Conservation (phyloP, 2,888 invertebrate species). For the Drosophila percnosoma region DNA sequence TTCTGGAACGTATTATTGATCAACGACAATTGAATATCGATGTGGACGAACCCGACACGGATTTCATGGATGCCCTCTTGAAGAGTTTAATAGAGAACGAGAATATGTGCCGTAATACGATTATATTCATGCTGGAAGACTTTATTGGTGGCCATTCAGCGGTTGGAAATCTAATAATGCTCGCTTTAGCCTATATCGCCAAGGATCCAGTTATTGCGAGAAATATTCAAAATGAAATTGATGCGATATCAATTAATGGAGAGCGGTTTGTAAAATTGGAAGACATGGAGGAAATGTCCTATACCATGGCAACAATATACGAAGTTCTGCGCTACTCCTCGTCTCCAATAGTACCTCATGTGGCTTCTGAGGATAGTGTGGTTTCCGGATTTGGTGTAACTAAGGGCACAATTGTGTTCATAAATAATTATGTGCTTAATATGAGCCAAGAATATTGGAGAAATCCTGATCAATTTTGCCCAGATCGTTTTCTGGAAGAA, state of each 20-base stretch:
- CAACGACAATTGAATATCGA: constrained; percentile 85
- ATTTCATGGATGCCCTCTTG: constrained; percentile 92
- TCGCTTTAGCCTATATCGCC: constrained; percentile 89
- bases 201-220: constrained; percentile 88
- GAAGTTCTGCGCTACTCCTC: constrained; percentile 92
- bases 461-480: constrained; percentile 89
- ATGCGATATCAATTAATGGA: constrained; percentile 86
- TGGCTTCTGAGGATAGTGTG: constrained; percentile 90
- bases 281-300: constrained; percentile 90
- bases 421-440: constrained; percentile 94
- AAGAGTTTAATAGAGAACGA: constrained; percentile 88
- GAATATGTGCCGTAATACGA: constrained; percentile 89
- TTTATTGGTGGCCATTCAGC: constrained; percentile 95
- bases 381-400: constrained; percentile 90
- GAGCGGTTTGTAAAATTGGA: constrained; percentile 87
- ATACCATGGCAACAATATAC: constrained; percentile 92
- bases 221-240: constrained; percentile 89
- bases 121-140: constrained; percentile 93
- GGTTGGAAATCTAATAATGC: constrained; percentile 93
- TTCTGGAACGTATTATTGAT: constrained; percentile 89
- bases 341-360: constrained; percentile 96
- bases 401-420: constrained; percentile 92
- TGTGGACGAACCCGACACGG: constrained; percentile 87
- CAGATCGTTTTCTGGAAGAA: constrained; percentile 89
- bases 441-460: constrained; percentile 91